Evolutionary conservation across 2,113 vertebrate species (phyloP), one percentile per base, ranked within the genome.

Genomic region (Oxyruncus cristatus): DNA sequence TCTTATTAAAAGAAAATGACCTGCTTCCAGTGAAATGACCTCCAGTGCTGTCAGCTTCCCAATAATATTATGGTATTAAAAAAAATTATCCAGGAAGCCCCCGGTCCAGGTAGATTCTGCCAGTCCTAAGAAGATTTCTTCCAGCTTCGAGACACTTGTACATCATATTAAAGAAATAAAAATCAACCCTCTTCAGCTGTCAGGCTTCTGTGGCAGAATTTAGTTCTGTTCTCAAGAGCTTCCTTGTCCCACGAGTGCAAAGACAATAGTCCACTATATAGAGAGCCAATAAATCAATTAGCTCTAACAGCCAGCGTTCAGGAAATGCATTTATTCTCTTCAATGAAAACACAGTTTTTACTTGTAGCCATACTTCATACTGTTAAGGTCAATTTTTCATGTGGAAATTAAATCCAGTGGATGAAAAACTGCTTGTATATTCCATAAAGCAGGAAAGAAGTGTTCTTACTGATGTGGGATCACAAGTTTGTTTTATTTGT

Each of bases 241-340:
- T 97, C 97, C 91, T 72, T 87, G 98, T 99, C 98, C 98, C 99
- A 96, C 88, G 98, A 98, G 98, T 97, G 95, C 92, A 97, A 98
- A 98, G 98, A 99, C 98, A 98, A 99, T 98, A 98, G 97, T 97
- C 97, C 97, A 98, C 98, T 97, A 91, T 98, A 98, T 95, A 93
- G 97, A 98, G 97, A 98, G 98, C 98, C 98, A 98, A 99, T 99
- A 99, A 99, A 99, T 99, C 99, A 99, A 99, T 99, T 98, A 97
- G 97, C 95, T 98, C 97, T 98, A 99, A 98, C 98, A 98, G 97
- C 97, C 92, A 73, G 94, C 67, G 91, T 98, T 98, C 98, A 98
- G 97, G 96, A 98, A 98, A 98, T 98, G 97, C 96, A 98, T 98
- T 99, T 98, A 98, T 98, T 98, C 97, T 98, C 92, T 96, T 98